These are phyloP conservation scores for Pseudomyrmex pallidus DNA, from an alignment of 1,140 invertebrate species.

Conservation along the genomic window DNA sequence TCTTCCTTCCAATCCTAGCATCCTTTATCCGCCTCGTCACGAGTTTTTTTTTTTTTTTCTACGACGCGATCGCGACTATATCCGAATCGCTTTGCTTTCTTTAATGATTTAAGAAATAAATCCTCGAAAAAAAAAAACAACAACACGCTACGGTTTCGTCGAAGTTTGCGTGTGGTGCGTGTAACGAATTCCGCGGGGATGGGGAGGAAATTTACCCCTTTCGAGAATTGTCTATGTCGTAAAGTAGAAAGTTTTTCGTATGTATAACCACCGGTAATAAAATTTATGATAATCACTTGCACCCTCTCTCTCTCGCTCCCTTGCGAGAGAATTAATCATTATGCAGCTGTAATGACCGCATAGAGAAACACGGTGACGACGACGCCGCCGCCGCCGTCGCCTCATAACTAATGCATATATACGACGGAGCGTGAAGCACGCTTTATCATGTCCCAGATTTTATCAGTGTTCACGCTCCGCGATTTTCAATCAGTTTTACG, in stretches of 20 bases:
- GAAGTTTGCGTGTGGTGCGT: no score
- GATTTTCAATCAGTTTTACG: slow-evolving; percentile 60
- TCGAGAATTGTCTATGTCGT: slow-evolving; percentile 3
- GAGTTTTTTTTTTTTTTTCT: slow-evolving; percentile 16
- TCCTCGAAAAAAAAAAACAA: neutral
- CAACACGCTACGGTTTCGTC: neutral
- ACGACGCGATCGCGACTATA: slow-evolving; percentile 45
- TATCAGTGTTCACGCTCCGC: slow-evolving; percentile 51
- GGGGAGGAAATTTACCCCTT: neutral
- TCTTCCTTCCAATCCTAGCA: neutral
- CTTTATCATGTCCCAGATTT: slow-evolving; percentile 54
- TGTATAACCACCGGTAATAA: slow-evolving; percentile 57
- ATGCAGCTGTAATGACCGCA: slow-evolving; percentile 56
- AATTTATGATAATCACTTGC: slow-evolving; percentile 70
- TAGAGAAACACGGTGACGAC: slow-evolving; percentile 52
- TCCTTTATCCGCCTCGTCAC: slow-evolving; percentile 33
- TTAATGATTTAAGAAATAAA: slow-evolving; percentile 28
- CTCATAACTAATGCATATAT: slow-evolving; percentile 56
- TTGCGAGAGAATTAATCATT: slow-evolving; percentile 65
- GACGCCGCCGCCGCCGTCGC: neutral
- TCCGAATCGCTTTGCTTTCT: slow-evolving; percentile 45
- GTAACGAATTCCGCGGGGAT: neutral
- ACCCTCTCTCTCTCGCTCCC: slow-evolving; percentile 28
- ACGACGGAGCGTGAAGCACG: slow-evolving; percentile 46
- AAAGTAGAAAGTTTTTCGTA: slow-evolving; percentile 3